phyloP scores from a whole-genome alignment of 2,888 invertebrate species.

The Cantharis lateralis region DNA sequence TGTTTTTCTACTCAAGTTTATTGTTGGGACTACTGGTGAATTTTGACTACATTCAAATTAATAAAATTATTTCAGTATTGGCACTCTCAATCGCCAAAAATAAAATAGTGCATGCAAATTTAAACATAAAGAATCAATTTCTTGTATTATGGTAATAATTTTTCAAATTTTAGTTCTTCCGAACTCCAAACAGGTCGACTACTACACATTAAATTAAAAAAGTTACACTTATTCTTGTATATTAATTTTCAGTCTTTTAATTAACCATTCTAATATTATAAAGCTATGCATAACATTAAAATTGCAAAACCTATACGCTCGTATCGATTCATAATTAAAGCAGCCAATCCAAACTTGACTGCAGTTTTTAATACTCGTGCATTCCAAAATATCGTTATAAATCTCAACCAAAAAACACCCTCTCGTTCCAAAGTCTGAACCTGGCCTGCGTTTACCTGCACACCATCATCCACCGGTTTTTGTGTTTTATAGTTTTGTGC shows the following conservation, averaged over 20 bases:
- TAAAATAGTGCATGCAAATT: too few relatives aligned
- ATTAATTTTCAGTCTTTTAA: background rate
- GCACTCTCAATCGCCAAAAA: too few relatives aligned
- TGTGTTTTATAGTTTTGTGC: background rate
- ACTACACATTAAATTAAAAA: background rate
- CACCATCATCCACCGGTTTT: background rate
- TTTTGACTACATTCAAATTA: too few relatives aligned
- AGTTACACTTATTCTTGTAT: background rate
- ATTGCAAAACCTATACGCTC: conserved; percentile 50
- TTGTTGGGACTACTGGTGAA: too few relatives aligned
- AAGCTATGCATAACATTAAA: conserved; percentile 48
- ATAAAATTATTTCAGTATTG: too few relatives aligned
- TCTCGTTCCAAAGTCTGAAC: background rate
- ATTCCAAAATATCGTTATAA: conserved; percentile 52
- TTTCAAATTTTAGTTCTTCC: too few relatives aligned
- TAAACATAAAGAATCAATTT: too few relatives aligned
- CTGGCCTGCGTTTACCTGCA: background rate
- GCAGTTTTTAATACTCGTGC: conserved; percentile 49
- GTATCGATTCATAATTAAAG: conserved; percentile 50
- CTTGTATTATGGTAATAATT: too few relatives aligned
- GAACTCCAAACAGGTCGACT: too few relatives aligned
- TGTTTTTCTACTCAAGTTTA: too few relatives aligned
- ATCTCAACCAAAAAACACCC: conserved; percentile 45
- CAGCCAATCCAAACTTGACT: conserved; percentile 49
- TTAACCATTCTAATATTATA: conserved; percentile 32